Percentiles rank a stretch among this genome's conserved stretches.
Evolutionary conservation across 2,797 vertebrate genomes (phyloP).

Genomic region (Pseudomugil gertrudae): DNA sequence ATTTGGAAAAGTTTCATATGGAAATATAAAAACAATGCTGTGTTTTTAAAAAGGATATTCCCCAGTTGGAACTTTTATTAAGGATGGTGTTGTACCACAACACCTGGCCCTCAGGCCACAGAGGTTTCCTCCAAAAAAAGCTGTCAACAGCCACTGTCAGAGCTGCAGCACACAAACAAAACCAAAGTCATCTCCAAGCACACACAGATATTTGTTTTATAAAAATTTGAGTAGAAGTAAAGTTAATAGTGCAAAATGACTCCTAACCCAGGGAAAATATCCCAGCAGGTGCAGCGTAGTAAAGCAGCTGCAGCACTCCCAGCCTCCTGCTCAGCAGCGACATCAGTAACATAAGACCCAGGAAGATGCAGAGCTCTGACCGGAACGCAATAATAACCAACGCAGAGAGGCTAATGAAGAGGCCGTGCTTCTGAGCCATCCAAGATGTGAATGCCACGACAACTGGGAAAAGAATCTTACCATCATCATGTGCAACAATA

Average conservation of each 20-base stretch:
- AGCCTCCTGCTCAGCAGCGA: slow-evolving; percentile 83
- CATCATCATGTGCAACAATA: neutral
- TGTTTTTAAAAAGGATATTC: slow-evolving; percentile 99
- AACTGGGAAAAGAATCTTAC: slow-evolving; percentile 74
- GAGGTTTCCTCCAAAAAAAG: slow-evolving; percentile 87
- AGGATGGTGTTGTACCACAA: slow-evolving; percentile 95
- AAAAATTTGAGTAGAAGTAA: neutral
- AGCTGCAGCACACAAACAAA: slow-evolving; percentile 72
- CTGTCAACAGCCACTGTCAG: slow-evolving; percentile 89
- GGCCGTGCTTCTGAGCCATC: slow-evolving; percentile 86
- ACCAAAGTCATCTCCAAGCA: neutral
- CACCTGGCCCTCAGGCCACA: slow-evolving; percentile 96
- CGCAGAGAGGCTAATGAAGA: slow-evolving; percentile 91
- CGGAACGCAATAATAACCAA: slow-evolving; percentile 91
- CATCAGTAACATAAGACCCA: slow-evolving; percentile 90
- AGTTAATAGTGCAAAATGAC: neutral
- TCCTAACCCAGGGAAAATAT: slow-evolving; percentile 87
- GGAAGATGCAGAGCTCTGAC: slow-evolving; percentile 89
- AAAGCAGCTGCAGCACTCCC: slow-evolving; percentile 78
- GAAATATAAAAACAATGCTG: neutral
- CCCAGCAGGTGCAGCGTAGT: slow-evolving; percentile 87
- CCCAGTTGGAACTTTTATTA: slow-evolving; percentile 96
- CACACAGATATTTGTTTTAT: neutral
- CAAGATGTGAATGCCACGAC: slow-evolving; percentile 89
- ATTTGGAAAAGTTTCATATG: neutral